These are phyloP conservation scores for Brachionus manjavacas DNA, from an alignment of 1,140 invertebrate genomes.

Conservation along the genomic window DNA sequence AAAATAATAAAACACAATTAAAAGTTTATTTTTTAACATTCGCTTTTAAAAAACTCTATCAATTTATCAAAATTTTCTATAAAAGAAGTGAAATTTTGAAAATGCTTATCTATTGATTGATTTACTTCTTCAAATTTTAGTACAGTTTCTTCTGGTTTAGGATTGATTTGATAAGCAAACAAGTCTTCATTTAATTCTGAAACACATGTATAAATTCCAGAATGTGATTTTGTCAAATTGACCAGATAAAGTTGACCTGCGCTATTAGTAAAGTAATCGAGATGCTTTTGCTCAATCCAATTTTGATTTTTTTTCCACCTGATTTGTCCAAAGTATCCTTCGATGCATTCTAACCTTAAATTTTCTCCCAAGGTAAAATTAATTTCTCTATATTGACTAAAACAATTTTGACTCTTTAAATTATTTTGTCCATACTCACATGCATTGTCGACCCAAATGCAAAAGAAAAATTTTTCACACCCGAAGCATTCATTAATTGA, in stretches of 20 bases:
- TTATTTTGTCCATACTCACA: neutral
- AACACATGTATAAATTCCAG: neutral
- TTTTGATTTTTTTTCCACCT: constrained; percentile 12
- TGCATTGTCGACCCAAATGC: neutral
- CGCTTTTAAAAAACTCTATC: neutral
- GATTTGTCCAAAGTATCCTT: neutral
- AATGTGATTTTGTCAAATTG: neutral
- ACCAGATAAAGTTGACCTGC: neutral
- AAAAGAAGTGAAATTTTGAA: neutral
- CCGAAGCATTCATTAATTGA: neutral
- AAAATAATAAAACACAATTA: too few species aligned
- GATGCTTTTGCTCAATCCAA: neutral
- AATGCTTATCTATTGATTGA: neutral
- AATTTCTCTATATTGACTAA: neutral
- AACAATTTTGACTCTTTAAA: neutral
- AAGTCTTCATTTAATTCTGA: neutral
- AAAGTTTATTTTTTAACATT: neutral
- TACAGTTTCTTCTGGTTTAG: neutral
- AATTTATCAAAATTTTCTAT: neutral
- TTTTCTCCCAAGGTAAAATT: neutral
- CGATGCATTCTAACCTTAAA: neutral
- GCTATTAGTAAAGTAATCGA: neutral
- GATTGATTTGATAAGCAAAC: neutral
- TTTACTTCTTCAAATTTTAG: neutral
- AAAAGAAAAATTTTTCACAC: neutral